These are phyloP conservation scores for Scaptomyza pallida DNA, from an alignment of 1,140 invertebrate genomes.

Conservation along the genomic window DNA sequence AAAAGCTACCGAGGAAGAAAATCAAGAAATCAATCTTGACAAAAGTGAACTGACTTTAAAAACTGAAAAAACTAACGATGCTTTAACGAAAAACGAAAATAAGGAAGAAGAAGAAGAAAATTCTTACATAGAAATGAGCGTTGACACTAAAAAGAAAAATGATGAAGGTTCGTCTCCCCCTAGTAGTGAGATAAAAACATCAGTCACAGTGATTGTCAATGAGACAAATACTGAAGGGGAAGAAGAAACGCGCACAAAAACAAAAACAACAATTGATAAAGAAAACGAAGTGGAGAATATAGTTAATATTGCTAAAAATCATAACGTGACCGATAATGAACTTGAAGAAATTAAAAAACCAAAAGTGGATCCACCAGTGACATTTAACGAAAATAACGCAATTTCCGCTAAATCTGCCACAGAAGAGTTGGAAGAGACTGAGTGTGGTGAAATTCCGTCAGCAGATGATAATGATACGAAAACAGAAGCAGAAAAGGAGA, in stretches of 20 bases:
- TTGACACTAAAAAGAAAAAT: too few species aligned
- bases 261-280: conserved; percentile 1
- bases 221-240: not conserved
- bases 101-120: conserved; percentile 1
- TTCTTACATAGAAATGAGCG: too few species aligned
- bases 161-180: not conserved
- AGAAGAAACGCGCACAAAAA: not conserved
- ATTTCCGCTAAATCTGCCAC: not conserved
- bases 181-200: not conserved
- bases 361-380: too few species aligned
- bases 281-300: not conserved
- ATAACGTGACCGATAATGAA: too few species aligned
- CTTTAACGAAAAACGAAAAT: not conserved
- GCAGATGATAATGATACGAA: conserved; percentile 15
- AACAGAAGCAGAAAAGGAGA: conserved; percentile 7
- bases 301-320: too few species aligned
- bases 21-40: not conserved
- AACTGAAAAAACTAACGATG: conserved; percentile 1
- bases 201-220: not conserved
- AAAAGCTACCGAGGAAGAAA: too few species aligned
- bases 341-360: not conserved
- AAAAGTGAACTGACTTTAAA: too few species aligned
- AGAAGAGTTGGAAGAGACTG: conserved; percentile 21
- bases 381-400: not conserved
- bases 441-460: not conserved